These are phyloP conservation scores for Hippocampus kuda DNA, from an alignment of 2,797 vertebrate species.

Conservation along the genomic window DNA sequence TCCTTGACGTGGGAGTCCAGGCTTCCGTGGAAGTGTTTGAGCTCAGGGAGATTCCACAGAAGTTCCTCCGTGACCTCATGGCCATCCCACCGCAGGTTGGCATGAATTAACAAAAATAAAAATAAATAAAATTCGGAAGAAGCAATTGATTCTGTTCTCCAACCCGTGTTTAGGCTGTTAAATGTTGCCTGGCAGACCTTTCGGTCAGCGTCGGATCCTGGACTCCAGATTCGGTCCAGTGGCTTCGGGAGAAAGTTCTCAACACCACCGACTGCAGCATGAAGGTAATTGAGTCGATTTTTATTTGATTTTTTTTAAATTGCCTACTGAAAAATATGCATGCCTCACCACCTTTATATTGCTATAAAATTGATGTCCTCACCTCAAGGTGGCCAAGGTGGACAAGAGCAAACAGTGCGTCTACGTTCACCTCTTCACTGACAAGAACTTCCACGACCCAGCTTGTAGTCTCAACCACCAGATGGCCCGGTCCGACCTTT, in stretches of 20 bases:
- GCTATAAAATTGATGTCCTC: neutral
- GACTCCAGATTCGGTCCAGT: slow-evolving; percentile 88
- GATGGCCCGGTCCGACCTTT: slow-evolving; percentile 80
- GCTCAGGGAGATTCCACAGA: slow-evolving; percentile 82
- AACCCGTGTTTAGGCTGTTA: slow-evolving; percentile 69
- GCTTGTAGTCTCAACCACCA: slow-evolving; percentile 79
- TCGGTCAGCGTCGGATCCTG: slow-evolving; percentile 78
- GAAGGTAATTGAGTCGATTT: slow-evolving; percentile 49
- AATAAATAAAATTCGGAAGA: neutral
- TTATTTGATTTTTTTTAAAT: neutral
- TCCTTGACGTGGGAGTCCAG: slow-evolving; percentile 81
- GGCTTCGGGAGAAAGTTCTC: slow-evolving; percentile 82
- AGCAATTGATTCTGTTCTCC: neutral
- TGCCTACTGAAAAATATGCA: neutral
- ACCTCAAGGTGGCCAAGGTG: slow-evolving; percentile 74
- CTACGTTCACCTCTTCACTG: slow-evolving; percentile 81
- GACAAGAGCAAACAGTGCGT: slow-evolving; percentile 71
- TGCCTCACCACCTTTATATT: neutral
- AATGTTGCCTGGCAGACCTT: slow-evolving; percentile 85
- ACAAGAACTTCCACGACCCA: slow-evolving; percentile 76
- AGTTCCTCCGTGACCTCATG: slow-evolving; percentile 76
- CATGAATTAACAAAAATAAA: neutral
- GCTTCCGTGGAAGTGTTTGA: slow-evolving; percentile 88
- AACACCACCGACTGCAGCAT: slow-evolving; percentile 81
- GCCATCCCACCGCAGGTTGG: slow-evolving; percentile 87